phyloP scores from a whole-genome alignment of 1,140 invertebrate genomes.

The Neodiprion pinetum region DNA sequence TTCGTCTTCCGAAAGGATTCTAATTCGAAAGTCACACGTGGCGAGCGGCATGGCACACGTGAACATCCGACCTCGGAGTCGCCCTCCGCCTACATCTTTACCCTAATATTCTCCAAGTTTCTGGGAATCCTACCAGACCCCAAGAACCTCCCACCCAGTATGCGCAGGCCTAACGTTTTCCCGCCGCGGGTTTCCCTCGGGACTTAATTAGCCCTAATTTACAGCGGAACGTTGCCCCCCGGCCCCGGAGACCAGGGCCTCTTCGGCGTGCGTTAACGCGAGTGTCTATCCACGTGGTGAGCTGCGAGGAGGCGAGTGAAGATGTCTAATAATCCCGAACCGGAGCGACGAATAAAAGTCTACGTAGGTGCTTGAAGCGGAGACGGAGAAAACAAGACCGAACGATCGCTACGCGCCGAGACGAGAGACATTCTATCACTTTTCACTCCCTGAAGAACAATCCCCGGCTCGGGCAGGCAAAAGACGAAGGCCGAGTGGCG shows the following conservation, averaged over 20 bases:
- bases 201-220: constrained; percentile 16
- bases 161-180: neutral
- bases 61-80: neutral
- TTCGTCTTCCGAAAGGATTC: neutral
- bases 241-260: neutral
- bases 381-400: neutral
- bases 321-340: neutral
- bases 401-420: neutral
- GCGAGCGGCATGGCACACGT: neutral
- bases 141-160: neutral
- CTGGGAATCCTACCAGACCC: constrained; percentile 13
- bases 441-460: neutral
- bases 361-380: neutral
- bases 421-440: neutral
- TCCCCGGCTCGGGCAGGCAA: neutral
- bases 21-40: constrained; percentile 5
- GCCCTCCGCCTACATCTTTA: constrained; percentile 5
- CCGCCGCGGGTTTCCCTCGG: neutral
- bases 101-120: constrained; percentile 10
- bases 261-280: neutral
- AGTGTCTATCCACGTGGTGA: neutral
- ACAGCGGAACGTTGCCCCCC: constrained; percentile 8
- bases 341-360: neutral
- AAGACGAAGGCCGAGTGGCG: neutral
- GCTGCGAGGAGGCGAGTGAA: neutral